phyloP scores from a whole-genome alignment of 2,888 invertebrate species.

The Brenthis ino region DNA sequence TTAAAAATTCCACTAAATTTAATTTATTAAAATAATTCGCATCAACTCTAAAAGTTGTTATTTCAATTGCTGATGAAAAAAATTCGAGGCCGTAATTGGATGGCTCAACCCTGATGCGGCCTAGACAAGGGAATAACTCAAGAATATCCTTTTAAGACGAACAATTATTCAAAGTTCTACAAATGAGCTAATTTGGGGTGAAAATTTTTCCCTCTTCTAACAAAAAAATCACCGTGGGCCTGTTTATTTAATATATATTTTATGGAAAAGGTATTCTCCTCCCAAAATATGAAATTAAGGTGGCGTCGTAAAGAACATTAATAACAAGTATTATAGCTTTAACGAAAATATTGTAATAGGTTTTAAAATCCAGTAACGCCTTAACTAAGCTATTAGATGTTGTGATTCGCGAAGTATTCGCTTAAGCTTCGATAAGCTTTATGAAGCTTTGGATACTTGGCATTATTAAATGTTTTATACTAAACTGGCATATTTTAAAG shows the following conservation, averaged over 20 bases:
- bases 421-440: too few relatives aligned
- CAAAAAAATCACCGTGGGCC: neutral
- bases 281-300: neutral
- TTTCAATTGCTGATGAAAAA: slow-evolving; percentile 21
- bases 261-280: slow-evolving; percentile 1
- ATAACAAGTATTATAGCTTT: neutral
- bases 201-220: slow-evolving; percentile 26
- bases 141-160: slow-evolving; percentile 45
- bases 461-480: too few relatives aligned
- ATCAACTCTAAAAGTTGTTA: slow-evolving; percentile 9
- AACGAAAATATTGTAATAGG: neutral
- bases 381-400: neutral
- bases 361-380: neutral
- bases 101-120: slow-evolving; percentile 36
- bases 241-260: slow-evolving; percentile 13
- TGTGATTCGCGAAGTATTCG: too few relatives aligned
- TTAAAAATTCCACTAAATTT: too few relatives aligned
- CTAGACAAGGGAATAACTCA: slow-evolving; percentile 49
- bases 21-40: slow-evolving; percentile 2
- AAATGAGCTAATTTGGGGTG: slow-evolving; percentile 43
- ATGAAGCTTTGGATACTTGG: too few relatives aligned
- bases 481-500: too few relatives aligned
- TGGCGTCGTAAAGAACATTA: neutral
- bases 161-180: slow-evolving; percentile 46
- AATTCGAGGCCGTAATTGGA: slow-evolving; percentile 23